Percentiles rank a stretch among this genome's conserved stretches.
phyloP scores from a whole-genome alignment of 2,888 invertebrate species.

The Seira musarum region DNA sequence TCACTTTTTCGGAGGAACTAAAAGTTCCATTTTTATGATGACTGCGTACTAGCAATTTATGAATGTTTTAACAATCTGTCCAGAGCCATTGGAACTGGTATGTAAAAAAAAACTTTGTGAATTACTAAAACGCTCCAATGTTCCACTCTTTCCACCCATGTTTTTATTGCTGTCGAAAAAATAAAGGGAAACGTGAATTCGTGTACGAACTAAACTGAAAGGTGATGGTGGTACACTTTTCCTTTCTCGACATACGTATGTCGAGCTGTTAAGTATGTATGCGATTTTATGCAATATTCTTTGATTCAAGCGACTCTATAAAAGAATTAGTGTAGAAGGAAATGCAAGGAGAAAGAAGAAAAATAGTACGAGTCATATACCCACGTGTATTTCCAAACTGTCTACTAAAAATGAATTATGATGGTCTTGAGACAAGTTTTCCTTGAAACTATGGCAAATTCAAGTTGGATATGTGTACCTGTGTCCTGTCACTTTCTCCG shows the following conservation, averaged over 20 bases:
- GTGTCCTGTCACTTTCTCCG: conserved; percentile 4
- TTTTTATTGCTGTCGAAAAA: background rate
- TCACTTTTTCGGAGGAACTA: too few species aligned
- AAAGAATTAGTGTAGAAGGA: background rate
- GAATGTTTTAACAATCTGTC: conserved; percentile 52
- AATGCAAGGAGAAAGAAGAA: background rate
- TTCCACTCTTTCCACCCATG: background rate
- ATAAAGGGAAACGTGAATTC: background rate
- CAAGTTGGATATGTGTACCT: background rate
- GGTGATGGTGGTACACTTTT: background rate
- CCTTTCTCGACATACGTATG: background rate
- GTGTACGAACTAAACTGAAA: background rate
- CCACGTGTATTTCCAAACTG: conserved; percentile 11
- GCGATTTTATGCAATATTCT: conserved; percentile 11
- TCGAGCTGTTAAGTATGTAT: background rate
- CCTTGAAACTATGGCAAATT: background rate
- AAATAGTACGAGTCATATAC: background rate
- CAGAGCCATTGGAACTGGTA: conserved; percentile 15
- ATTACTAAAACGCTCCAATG: conserved; percentile 20
- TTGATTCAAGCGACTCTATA: background rate
- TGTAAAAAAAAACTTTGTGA: conserved; percentile 30
- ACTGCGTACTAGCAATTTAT: conserved; percentile 22
- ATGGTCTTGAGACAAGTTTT: conserved; percentile 34
- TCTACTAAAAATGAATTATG: conserved; percentile 48
- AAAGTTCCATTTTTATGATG: background rate